Conservation (phyloP, 2,113 vertebrate genomes). For the Muntiacus reevesi region DNA sequence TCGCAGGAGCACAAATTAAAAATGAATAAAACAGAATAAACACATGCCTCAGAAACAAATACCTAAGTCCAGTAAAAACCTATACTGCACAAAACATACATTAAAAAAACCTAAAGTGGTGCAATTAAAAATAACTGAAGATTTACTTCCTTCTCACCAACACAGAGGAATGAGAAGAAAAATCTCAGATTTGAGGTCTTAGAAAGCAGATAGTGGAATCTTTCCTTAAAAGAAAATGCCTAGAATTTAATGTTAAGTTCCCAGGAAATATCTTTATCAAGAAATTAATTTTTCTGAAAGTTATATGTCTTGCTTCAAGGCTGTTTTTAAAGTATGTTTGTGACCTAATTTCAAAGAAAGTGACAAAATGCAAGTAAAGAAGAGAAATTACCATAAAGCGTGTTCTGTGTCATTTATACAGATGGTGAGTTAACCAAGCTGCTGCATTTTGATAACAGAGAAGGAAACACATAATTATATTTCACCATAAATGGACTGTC, state of each 20-base stretch:
- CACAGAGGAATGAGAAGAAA: not conserved
- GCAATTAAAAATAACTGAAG: not conserved
- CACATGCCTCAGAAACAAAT: not conserved
- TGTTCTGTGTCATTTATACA: not conserved
- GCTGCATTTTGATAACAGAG: not conserved
- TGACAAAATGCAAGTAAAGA: not conserved
- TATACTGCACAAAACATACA: not conserved
- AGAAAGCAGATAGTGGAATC: not conserved
- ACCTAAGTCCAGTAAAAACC: not conserved
- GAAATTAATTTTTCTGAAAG: not conserved
- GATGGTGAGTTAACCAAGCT: not conserved
- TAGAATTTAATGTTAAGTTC: not conserved
- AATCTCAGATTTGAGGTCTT: not conserved
- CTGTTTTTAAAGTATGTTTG: not conserved
- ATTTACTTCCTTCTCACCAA: not conserved
- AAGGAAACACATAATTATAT: not conserved
- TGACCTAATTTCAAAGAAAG: slow-evolving; percentile 26
- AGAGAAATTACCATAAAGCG: not conserved
- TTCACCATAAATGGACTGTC: not conserved
- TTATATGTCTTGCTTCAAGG: not conserved
- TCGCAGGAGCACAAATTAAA: not conserved
- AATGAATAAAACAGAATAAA: slow-evolving; percentile 27
- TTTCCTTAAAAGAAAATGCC: not conserved
- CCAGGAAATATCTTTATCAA: slow-evolving; percentile 18
- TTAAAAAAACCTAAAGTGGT: not conserved